Base-by-base conservation (phyloP, 2,113 vertebrate species). In the Heptranchias perlo region DNA sequence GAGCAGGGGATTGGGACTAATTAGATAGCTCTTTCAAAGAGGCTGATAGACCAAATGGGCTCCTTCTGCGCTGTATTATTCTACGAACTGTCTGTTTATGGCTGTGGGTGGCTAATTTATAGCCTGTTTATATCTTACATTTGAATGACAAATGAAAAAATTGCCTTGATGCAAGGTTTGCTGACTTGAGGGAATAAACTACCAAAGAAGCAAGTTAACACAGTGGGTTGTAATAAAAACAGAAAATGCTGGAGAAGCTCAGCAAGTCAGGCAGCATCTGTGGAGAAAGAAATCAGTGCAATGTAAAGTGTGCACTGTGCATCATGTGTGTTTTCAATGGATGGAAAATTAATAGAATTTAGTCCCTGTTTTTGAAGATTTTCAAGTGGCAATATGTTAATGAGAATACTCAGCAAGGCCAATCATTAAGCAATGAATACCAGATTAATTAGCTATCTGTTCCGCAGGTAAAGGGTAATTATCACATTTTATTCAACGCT, bases 391-490 rank as follows among this genome's bases (percentile, higher is more conserved):
- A 69, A 67, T 73, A 69, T 95, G 65, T 69, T 95, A 95, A 95
- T 65, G 62, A 49, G 82, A 44, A 25, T 69, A 95, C 25, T 31
- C 64, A 95, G 44, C 25, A 52, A 73, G 65, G 65, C 64, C 65
- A 95, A 69, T 69, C 64, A 95, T 95, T 95, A 95, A 73, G 14
- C 47, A 69, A 67, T 69, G 94, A 95, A 95, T 95, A 52, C n/a
- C 94, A 49, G 65, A 95, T 95, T 95, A 95, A 95, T 95, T 95
- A 95, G 64, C 94, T 95, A 35, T 69, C 94, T 95, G 64, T 69
- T 95, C 94, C 28, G 52, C 94, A 95, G 94, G 94, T 73, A 69
- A 69, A 69, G 94, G 65, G 65, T 52, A 95, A 95, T 95, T 95
- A 95, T 67, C 94, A 95, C 65, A 69, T 95, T 95, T 95, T 95